Evolutionary conservation across 2,888 invertebrate species (phyloP).

Genomic region (Acronicta alni): DNA sequence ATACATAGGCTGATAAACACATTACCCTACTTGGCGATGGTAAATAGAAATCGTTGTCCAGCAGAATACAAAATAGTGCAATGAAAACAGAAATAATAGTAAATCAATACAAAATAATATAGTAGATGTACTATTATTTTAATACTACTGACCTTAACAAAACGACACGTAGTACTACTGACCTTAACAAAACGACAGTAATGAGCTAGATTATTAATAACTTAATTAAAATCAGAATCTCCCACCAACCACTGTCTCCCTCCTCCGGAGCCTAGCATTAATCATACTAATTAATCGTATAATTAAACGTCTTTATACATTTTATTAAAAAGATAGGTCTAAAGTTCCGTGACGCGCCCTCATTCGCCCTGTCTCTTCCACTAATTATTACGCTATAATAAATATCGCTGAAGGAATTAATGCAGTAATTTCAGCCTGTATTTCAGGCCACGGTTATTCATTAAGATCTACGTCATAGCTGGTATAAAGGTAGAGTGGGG

Average conservation of each 20-base stretch:
- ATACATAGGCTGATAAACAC: no score
- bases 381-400: constrained; percentile 70
- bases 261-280: constrained; percentile 46
- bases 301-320: constrained; percentile 52
- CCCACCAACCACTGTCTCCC: constrained; percentile 45
- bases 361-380: constrained; percentile 48
- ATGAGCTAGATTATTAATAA: constrained; percentile 42
- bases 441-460: constrained; percentile 63
- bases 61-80: no score
- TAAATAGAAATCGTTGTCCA: no score
- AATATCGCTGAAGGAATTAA: constrained; percentile 69
- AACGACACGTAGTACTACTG: background rate
- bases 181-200: background rate
- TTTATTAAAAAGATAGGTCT: constrained; percentile 52
- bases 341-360: constrained; percentile 27
- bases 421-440: constrained; percentile 69
- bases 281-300: constrained; percentile 55
- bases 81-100: no score
- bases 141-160: no score
- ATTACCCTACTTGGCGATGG: no score
- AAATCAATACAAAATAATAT: no score
- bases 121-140: no score
- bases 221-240: constrained; percentile 49
- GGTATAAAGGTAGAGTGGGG: constrained; percentile 48
- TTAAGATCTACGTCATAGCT: constrained; percentile 62